Conservation (phyloP, 2,797 vertebrate species). For the Oreochromis mossambicus region DNA sequence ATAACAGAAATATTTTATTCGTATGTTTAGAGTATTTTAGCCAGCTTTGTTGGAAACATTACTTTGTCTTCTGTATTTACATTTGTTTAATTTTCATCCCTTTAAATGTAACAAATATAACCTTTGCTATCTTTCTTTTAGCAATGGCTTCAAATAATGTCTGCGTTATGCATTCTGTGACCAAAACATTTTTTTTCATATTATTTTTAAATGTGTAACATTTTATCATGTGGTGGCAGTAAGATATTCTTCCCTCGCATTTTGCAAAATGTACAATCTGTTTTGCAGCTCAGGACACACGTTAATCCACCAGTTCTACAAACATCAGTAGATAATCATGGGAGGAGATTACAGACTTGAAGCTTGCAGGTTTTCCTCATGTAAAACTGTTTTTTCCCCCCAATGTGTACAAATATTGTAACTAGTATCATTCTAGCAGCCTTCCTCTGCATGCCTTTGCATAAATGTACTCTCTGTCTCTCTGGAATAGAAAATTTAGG, state of each 20-base stretch:
- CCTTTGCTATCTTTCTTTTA: background rate
- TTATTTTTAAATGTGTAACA: conserved; percentile 21
- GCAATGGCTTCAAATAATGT: conserved; percentile 2
- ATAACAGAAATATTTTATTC: background rate
- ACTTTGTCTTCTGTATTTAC: background rate
- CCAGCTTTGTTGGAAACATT: background rate
- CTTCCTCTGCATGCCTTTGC: conserved; percentile 54
- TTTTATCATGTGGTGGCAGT: conserved; percentile 6
- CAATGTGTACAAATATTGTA: conserved; percentile 49
- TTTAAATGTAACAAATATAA: background rate
- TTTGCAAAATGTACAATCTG: conserved; percentile 47
- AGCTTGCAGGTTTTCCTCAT: conserved; percentile 22
- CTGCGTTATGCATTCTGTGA: background rate
- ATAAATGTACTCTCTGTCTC: conserved; percentile 14
- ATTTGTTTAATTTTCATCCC: background rate
- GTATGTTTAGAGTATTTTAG: background rate
- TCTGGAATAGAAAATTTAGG: conserved; percentile 45
- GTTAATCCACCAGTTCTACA: conserved; percentile 57
- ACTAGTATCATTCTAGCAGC: conserved; percentile 43
- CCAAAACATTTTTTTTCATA: conserved; percentile 3
- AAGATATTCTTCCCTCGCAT: conserved; percentile 11
- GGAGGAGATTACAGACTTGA: conserved; percentile 40
- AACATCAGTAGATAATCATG: conserved; percentile 51
- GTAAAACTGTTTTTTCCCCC: background rate
- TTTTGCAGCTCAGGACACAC: conserved; percentile 72